Conservation (phyloP, 1,140 invertebrate species). For the Aleiodes sp. region DNA sequence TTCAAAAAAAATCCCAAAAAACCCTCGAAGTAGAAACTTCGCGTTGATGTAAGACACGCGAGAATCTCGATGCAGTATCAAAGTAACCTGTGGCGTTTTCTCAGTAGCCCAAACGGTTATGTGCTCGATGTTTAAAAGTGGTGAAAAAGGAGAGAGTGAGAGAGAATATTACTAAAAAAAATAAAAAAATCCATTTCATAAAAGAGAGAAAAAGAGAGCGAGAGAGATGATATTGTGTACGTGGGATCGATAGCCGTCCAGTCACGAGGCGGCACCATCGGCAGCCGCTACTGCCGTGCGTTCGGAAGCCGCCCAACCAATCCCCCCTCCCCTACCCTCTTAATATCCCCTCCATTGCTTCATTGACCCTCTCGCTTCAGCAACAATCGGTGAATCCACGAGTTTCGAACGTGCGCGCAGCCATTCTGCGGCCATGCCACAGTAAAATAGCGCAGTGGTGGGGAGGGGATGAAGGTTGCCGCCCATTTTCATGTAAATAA, state of each 20-base stretch:
- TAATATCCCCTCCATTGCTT: neutral
- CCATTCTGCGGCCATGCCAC: constrained; percentile 59
- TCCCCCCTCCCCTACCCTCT: neutral
- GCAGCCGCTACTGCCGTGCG: constrained; percentile 26
- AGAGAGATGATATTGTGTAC: neutral
- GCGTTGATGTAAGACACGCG: neutral
- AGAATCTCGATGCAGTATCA: neutral
- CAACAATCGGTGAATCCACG: constrained; percentile 20
- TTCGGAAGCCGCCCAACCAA: constrained; percentile 31
- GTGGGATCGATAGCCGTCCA: constrained; percentile 37
- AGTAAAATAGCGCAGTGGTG: too few relatives aligned
- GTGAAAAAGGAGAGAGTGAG: neutral
- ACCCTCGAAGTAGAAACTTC: neutral
- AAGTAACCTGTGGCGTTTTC: constrained; percentile 35
- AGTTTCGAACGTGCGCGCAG: constrained; percentile 46
- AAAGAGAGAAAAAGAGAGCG: constrained; percentile 12
- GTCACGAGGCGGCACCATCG: constrained; percentile 39
- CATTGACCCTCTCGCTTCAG: constrained; percentile 18
- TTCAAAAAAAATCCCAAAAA: too few relatives aligned
- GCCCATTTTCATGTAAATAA: constrained; percentile 39
- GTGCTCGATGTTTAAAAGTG: neutral
- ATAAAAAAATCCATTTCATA: neutral
- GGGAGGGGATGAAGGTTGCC: constrained; percentile 41
- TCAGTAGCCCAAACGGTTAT: constrained; percentile 10
- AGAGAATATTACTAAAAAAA: neutral